These are phyloP conservation scores for Lycorma delicatula DNA, from an alignment of 1,140 invertebrate genomes.

Conservation along the genomic window DNA sequence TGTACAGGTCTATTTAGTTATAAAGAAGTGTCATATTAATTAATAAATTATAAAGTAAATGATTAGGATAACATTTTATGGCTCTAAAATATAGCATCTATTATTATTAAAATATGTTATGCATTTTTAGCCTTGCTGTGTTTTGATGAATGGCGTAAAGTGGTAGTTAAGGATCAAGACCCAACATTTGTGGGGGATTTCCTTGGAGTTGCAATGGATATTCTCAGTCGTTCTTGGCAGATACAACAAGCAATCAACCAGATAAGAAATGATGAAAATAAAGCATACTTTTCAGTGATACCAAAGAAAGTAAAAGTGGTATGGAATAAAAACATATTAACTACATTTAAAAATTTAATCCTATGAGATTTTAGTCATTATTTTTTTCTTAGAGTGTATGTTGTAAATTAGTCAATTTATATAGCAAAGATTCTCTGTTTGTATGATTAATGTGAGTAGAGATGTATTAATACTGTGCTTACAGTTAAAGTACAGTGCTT, in stretches of 20 bases:
- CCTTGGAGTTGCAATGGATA: constrained; percentile 61
- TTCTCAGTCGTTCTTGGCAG: constrained; percentile 54
- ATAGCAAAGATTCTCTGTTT: no score
- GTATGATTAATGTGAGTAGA: no score
- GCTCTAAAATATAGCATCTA: no score
- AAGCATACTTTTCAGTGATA: constrained; percentile 61
- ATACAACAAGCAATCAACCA: constrained; percentile 42
- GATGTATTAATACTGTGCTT: no score
- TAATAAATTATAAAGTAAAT: no score
- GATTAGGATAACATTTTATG: no score
- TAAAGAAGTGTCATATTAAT: no score
- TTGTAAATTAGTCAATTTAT: no score
- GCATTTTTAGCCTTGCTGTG: constrained; percentile 52
- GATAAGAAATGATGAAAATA: constrained; percentile 39
- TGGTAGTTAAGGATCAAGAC: constrained; percentile 67
- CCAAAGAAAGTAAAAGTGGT: constrained; percentile 74
- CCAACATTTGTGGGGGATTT: constrained; percentile 72
- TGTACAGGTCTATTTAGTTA: no score
- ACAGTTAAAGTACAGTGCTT: no score
- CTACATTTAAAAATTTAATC: not conserved
- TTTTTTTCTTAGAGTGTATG: not conserved
- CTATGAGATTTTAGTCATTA: constrained; percentile 15
- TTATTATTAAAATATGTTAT: no score
- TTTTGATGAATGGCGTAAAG: constrained; percentile 66
- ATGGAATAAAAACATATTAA: no score